These are phyloP conservation scores for Drosophila parabipectinata DNA, from an alignment of 1,140 invertebrate genomes.

Conservation along the genomic window DNA sequence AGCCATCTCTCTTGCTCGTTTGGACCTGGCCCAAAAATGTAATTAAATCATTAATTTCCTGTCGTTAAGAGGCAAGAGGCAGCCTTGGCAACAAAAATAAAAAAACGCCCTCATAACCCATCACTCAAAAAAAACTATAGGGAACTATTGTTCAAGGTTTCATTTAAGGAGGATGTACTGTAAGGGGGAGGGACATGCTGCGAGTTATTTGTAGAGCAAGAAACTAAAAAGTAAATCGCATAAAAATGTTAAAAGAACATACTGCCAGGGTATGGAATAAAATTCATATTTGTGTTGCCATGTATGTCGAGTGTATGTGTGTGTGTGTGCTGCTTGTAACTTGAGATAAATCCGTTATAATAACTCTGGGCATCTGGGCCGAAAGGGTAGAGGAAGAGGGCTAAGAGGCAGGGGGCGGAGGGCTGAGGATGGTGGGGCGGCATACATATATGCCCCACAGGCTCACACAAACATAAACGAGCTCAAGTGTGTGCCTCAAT, in stretches of 20 bases:
- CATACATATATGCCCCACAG: constrained; percentile 49
- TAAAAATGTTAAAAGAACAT: constrained; percentile 62
- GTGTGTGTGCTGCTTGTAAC: constrained; percentile 55
- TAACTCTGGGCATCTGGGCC: constrained; percentile 71
- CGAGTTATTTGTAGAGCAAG: constrained; percentile 45
- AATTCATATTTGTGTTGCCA: constrained; percentile 59
- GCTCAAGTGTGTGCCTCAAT: constrained; percentile 56
- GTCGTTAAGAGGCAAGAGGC: constrained; percentile 50
- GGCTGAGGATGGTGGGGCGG: constrained; percentile 8
- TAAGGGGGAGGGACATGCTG: constrained; percentile 19
- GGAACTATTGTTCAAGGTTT: too few relatives aligned
- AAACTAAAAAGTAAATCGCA: constrained; percentile 64
- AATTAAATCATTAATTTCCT: constrained; percentile 79
- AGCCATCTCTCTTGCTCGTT: too few relatives aligned
- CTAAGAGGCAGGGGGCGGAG: too few relatives aligned
- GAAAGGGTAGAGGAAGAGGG: neutral
- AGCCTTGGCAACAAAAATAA: constrained; percentile 34
- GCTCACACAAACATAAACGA: constrained; percentile 22
- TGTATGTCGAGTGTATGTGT: constrained; percentile 9
- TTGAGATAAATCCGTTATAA: constrained; percentile 82
- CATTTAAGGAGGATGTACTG: neutral
- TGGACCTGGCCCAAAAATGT: constrained; percentile 39
- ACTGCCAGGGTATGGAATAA: constrained; percentile 39
- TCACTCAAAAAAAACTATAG: neutral
- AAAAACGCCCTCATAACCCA: constrained; percentile 6